These are phyloP conservation scores for Anneissia japonica DNA, from an alignment of 35 echinoderm and acorn worm genomes.

Conservation along the genomic window DNA sequence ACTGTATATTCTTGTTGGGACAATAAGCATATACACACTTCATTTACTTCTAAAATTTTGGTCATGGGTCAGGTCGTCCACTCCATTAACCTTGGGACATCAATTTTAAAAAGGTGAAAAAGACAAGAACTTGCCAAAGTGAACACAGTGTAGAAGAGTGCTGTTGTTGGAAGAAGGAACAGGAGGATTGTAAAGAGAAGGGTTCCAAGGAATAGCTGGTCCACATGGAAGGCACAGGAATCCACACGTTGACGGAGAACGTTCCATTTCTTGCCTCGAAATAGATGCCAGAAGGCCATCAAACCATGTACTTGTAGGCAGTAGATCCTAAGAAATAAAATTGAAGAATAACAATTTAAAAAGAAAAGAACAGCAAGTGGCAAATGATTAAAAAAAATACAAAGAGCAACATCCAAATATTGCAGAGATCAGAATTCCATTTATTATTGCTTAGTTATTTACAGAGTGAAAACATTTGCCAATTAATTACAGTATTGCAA, in stretches of 20 bases:
- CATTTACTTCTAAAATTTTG: too few relatives aligned
- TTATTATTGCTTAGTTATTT: too few relatives aligned
- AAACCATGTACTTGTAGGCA: conserved; percentile 68
- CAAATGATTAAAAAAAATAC: too few relatives aligned
- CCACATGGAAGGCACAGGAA: conserved; percentile 82
- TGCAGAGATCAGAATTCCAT: too few relatives aligned
- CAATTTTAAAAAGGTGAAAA: too few relatives aligned
- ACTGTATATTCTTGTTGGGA: too few relatives aligned
- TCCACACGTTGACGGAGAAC: conserved; percentile 81
- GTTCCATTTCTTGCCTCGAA: conserved; percentile 97
- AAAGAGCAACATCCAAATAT: too few relatives aligned
- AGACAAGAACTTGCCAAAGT: conserved; percentile 44
- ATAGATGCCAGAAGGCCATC: conserved; percentile 56
- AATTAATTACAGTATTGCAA: too few relatives aligned
- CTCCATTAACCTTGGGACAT: too few relatives aligned
- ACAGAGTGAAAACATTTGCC: too few relatives aligned
- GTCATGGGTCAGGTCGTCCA: too few relatives aligned
- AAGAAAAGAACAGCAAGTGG: background rate
- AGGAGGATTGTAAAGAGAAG: conserved; percentile 83
- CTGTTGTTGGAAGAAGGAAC: conserved; percentile 82
- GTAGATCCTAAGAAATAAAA: conserved; percentile 56
- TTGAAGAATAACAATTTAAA: background rate
- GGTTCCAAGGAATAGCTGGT: conserved; percentile 84
- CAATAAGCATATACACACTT: too few relatives aligned
- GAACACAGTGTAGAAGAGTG: conserved; percentile 86